A percentile compares a stretch with the other conserved stretches of the same genome.
Evolutionary conservation across 2,888 invertebrate species (phyloP).

Genomic region (Altica lythri): DNA sequence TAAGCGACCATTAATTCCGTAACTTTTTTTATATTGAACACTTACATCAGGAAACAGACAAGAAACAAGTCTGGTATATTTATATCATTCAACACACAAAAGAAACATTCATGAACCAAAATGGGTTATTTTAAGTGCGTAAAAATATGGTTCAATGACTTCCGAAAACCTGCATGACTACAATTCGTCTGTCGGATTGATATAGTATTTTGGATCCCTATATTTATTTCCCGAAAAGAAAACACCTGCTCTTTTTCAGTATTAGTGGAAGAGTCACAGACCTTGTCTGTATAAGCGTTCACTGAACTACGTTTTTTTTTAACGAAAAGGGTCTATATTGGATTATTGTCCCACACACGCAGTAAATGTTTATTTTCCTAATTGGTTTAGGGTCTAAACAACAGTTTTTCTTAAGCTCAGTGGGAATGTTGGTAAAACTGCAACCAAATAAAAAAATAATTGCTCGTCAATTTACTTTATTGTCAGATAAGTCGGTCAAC

Average conservation of each 20-base stretch:
- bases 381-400: conserved; percentile 12
- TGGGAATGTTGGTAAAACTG: no score
- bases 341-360: conserved; percentile 13
- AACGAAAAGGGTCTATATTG: conserved; percentile 13
- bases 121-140: background rate
- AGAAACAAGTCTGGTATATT: no score
- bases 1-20: no score
- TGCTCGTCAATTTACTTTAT: no score
- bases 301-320: conserved; percentile 21
- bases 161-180: conserved; percentile 5
- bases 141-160: conserved; percentile 4
- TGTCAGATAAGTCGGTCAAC: no score
- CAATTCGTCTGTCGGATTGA: background rate
- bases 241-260: conserved; percentile 23
- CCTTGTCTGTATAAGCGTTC: conserved; percentile 15
- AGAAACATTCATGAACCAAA: background rate
- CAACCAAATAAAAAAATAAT: no score
- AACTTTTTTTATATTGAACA: no score
- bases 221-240: conserved; percentile 14
- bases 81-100: no score
- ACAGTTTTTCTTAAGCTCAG: no score
- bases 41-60: no score
- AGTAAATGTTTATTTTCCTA: conserved; percentile 18
- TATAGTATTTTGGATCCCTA: conserved; percentile 11
- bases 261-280: conserved; percentile 20